Conservation (phyloP, 2,113 vertebrate genomes). For the Hippocampus comes region DNA sequence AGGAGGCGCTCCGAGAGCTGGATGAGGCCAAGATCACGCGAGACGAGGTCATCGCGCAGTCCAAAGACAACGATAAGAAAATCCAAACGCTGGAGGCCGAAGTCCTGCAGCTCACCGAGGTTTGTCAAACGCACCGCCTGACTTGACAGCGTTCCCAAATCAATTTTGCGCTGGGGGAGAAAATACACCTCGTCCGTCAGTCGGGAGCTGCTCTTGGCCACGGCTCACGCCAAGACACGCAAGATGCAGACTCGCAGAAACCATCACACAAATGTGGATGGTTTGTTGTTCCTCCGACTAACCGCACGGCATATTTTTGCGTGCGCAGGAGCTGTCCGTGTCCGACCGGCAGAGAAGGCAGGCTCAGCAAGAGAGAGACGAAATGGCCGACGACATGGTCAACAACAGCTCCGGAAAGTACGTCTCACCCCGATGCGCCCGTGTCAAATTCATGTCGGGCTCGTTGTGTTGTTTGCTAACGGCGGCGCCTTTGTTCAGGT, state of each 20-base stretch:
- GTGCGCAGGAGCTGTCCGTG: conserved; percentile 77
- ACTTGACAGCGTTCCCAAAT: too few species aligned
- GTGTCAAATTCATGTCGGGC: not conserved
- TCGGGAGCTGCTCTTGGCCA: too few species aligned
- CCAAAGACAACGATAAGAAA: conserved; percentile 83
- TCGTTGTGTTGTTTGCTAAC: not conserved
- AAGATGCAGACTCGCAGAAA: too few species aligned
- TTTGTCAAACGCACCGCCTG: conserved; percentile 23
- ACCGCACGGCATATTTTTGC: not conserved
- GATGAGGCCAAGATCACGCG: conserved; percentile 78
- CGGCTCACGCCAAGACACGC: too few species aligned
- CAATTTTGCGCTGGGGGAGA: too few species aligned
- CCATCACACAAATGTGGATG: too few species aligned
- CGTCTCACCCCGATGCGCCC: conserved; percentile 37
- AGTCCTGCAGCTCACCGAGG: conserved; percentile 83
- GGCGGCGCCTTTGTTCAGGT: conserved; percentile 54
- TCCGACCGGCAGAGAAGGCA: conserved; percentile 81
- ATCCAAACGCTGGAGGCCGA: conserved; percentile 84
- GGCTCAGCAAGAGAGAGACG: conserved; percentile 85
- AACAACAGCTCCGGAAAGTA: conserved; percentile 82
- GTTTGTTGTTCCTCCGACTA: too few species aligned
- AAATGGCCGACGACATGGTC: conserved; percentile 82
- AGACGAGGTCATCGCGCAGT: conserved; percentile 78
- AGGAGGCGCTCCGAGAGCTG: conserved; percentile 82
- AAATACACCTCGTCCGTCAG: too few species aligned